Conservation (phyloP, 2,888 invertebrate genomes). For the Digitonthophagus gazella region DNA sequence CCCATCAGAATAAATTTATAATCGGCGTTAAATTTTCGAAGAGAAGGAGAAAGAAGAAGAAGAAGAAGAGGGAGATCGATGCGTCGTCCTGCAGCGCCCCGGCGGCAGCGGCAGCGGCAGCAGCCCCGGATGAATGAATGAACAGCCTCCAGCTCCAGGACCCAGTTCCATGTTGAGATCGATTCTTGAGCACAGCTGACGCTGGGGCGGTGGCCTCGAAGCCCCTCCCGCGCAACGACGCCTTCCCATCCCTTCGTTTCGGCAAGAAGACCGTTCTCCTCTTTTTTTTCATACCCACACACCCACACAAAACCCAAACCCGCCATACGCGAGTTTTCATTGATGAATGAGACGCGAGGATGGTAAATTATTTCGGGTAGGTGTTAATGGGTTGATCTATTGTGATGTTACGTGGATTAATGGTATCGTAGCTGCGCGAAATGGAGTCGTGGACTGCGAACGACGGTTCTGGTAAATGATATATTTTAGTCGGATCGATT, state of each 20-base stretch:
- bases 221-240: conserved; percentile 34
- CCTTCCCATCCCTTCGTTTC: no score
- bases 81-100: conserved; percentile 9
- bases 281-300: neutral
- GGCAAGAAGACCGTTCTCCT: neutral
- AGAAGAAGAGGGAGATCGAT: conserved; percentile 22
- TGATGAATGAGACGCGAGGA: neutral
- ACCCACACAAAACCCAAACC: no score
- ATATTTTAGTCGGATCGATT: no score
- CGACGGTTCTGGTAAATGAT: neutral
- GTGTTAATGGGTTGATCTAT: neutral
- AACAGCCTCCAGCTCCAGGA: conserved; percentile 41
- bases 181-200: conserved; percentile 49
- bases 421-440: neutral
- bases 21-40: neutral
- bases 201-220: conserved; percentile 48
- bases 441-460: neutral
- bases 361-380: neutral
- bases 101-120: conserved; percentile 10
- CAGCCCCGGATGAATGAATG: conserved; percentile 34
- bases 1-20: neutral
- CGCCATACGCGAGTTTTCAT: neutral
- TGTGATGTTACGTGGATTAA: neutral
- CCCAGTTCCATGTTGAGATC: conserved; percentile 47
- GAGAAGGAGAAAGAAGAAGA: neutral